These are phyloP conservation scores for Drusus annulatus DNA, from an alignment of 1,140 invertebrate species.

Conservation along the genomic window DNA sequence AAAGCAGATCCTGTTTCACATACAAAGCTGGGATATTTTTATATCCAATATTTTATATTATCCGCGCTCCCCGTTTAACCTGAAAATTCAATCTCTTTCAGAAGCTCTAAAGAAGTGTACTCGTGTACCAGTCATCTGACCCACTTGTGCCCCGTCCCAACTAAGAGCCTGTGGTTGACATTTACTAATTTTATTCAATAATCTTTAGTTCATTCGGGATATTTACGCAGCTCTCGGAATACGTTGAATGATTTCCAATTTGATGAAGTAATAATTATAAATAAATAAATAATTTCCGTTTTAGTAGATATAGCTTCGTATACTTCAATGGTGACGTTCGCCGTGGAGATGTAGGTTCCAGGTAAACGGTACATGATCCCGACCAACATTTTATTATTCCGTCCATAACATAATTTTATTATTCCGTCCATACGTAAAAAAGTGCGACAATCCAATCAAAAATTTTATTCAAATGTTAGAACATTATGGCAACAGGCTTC, in stretches of 20 bases:
- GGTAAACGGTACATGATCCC: too few species aligned
- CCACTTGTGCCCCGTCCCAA: background rate
- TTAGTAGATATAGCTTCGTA: too few species aligned
- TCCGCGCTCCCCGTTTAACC: constrained; percentile 36
- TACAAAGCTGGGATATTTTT: constrained; percentile 38
- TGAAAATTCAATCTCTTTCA: constrained; percentile 45
- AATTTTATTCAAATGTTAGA: constrained; percentile 57
- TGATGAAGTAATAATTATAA: too few species aligned
- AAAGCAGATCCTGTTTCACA: constrained; percentile 34
- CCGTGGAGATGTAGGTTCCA: too few species aligned
- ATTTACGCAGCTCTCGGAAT: background rate
- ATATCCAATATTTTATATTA: constrained; percentile 44
- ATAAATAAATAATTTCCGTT: too few species aligned
- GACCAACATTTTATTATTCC: constrained; percentile 9
- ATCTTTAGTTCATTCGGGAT: background rate
- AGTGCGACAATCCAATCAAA: constrained; percentile 51
- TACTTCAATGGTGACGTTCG: too few species aligned
- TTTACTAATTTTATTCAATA: constrained; percentile 18
- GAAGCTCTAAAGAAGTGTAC: constrained; percentile 27
- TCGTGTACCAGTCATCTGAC: background rate
- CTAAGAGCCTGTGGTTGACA: constrained; percentile 11
- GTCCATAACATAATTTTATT: constrained; percentile 31
- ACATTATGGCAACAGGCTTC: constrained; percentile 40
- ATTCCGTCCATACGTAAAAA: constrained; percentile 54
- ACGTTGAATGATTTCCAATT: too few species aligned